Base-by-base conservation (phyloP, 2,113 vertebrate species). In the Apodemus sylvaticus region DNA sequence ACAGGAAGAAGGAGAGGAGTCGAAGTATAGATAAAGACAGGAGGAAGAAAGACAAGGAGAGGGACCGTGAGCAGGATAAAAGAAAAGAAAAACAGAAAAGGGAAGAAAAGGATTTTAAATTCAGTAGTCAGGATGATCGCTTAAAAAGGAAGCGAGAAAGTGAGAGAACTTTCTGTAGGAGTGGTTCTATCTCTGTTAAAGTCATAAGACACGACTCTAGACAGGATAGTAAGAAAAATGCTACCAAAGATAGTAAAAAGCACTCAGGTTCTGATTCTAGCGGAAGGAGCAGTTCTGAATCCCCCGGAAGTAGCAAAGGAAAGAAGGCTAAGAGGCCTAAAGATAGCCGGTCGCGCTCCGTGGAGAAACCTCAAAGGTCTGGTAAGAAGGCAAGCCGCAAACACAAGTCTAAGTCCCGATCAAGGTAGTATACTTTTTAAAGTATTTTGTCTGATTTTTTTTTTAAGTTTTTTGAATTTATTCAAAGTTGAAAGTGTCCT, bases 381-480 rank as follows among this genome's bases (percentile, higher is more conserved):
- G 85, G 99, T 99, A 99, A 99, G 99, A 99, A 99, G 99, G 99
- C 99, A 99, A 99, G 99, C 99, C 99, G 99, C 99, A 99, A 99
- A 99, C 99, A 99, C 99, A 99, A 99, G 99, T 99, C 99, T 99
- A 99, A 99, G 99, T 99, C 99, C 98, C 99, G 99, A 99, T 99
- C 99, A 99, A 99, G 99, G 99, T 99, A 99, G 99, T 99, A 99
- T 99, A 99, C 99, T 99, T 99, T 99, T 99, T 98, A 99, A 98
- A 98, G 97, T 99, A 98, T 99, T 98, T 98, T 99, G 98, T 98
- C 98, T 99, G 97, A 98, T 98, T 98, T 97, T 96, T 77, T 97
- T 73, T 60, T 58, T 34, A 85, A 58, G 36, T 53, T 97, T 2
- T 98, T 98, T 98, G 98, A 98, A 98, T 98, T 98, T 98, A 98